phyloP scores from a whole-genome alignment of 1,140 invertebrate species.

The Arctopsyche grandis region DNA sequence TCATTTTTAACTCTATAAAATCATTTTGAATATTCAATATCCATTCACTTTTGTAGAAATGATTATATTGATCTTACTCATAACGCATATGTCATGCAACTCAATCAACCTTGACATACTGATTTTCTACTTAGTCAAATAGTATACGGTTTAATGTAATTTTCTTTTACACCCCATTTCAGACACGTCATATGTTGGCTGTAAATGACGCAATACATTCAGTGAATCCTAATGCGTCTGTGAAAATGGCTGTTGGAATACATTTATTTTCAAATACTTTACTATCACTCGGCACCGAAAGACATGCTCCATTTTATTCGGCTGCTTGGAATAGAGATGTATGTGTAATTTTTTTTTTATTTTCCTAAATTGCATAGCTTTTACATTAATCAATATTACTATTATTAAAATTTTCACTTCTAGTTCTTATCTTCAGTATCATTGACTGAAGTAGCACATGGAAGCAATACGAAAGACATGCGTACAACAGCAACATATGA shows the following conservation, averaged over 20 bases:
- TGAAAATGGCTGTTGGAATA: slow-evolving; percentile 75
- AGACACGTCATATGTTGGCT: slow-evolving; percentile 76
- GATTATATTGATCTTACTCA: not conserved
- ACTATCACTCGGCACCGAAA: slow-evolving; percentile 78
- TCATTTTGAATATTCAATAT: too few relatives aligned
- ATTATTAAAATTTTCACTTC: slow-evolving; percentile 29
- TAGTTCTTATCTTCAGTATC: slow-evolving; percentile 85
- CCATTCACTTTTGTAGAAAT: not conserved
- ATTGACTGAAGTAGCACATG: slow-evolving; percentile 93
- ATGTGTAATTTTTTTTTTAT: slow-evolving; percentile 62
- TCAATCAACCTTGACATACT: not conserved
- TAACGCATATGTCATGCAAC: not conserved
- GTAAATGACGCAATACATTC: slow-evolving; percentile 76
- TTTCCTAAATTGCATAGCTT: not conserved
- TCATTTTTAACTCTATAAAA: too few relatives aligned
- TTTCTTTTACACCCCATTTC: slow-evolving; percentile 48
- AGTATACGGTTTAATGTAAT: not conserved
- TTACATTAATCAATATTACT: not conserved
- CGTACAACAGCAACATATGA: slow-evolving; percentile 92
- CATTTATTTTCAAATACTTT: slow-evolving; percentile 76
- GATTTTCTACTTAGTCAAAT: not conserved
- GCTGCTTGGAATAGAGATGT: slow-evolving; percentile 76
- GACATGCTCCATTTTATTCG: slow-evolving; percentile 77
- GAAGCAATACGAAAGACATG: slow-evolving; percentile 92
- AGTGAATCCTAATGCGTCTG: slow-evolving; percentile 73